These are phyloP conservation scores for Villa cingulata DNA, from an alignment of 2,888 invertebrate genomes.

Conservation along the genomic window DNA sequence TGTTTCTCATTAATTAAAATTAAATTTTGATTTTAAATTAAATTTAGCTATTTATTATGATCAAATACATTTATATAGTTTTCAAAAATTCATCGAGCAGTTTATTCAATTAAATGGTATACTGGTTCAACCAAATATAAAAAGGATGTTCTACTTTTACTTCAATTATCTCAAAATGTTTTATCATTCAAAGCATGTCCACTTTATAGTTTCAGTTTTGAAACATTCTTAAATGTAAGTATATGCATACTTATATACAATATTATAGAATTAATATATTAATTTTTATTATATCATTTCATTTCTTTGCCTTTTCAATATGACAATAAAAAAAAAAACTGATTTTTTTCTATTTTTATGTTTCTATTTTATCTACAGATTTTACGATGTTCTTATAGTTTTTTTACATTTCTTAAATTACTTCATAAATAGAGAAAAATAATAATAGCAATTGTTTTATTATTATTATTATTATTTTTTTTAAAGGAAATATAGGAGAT, in stretches of 20 bases:
- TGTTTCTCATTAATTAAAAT: too few species aligned
- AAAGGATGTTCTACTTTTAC: conserved; percentile 23
- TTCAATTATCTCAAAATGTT: conserved; percentile 24
- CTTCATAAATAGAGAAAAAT: too few species aligned
- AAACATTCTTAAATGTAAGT: conserved; percentile 25
- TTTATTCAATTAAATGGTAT: conserved; percentile 19
- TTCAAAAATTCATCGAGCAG: conserved; percentile 15
- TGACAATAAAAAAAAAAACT: too few species aligned
- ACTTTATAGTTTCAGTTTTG: conserved; percentile 22
- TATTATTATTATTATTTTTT: too few species aligned
- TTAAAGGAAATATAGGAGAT: too few species aligned
- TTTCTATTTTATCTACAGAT: neutral
- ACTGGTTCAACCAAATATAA: conserved; percentile 17
- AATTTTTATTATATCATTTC: neutral
- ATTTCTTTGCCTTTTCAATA: too few species aligned
- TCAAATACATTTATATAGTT: conserved; percentile 18
- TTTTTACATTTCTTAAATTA: neutral
- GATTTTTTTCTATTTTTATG: neutral
- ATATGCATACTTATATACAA: too few species aligned
- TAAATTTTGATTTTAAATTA: too few species aligned
- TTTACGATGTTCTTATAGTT: neutral
- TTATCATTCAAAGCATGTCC: conserved; percentile 22
- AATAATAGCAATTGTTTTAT: too few species aligned
- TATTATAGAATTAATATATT: neutral
- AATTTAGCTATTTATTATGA: too few species aligned